Conservation (phyloP, 1,140 invertebrate genomes). For the Palaemon carinicauda region DNA sequence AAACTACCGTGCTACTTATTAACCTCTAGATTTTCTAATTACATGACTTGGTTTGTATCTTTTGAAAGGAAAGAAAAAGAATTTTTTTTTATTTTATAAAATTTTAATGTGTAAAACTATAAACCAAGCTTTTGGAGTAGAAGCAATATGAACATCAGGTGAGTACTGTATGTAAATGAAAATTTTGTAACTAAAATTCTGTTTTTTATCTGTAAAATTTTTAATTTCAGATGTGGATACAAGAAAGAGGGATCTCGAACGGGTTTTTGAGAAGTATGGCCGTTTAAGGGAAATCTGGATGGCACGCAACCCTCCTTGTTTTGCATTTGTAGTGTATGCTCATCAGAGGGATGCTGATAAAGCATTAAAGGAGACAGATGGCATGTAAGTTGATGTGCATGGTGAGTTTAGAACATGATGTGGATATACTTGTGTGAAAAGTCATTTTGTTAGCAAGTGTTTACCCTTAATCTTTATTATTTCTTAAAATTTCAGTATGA, state of each 20-base stretch:
- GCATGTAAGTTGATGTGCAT: constrained; percentile 67
- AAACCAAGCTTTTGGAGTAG: too few species aligned
- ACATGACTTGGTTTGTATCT: too few species aligned
- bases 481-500: constrained; percentile 57
- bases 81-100: too few species aligned
- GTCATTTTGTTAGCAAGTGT: neutral
- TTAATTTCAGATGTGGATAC: constrained; percentile 64
- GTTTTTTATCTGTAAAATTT: neutral
- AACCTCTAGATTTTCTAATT: too few species aligned
- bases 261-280: constrained; percentile 75
- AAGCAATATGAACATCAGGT: too few species aligned
- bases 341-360: constrained; percentile 76
- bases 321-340: constrained; percentile 79
- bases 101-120: too few species aligned
- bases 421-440: neutral
- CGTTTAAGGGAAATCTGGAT: constrained; percentile 76
- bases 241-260: constrained; percentile 69
- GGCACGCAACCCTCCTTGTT: constrained; percentile 74
- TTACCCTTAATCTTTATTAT: neutral
- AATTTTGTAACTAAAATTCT: neutral
- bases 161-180: neutral
- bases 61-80: too few species aligned
- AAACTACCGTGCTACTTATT: too few species aligned
- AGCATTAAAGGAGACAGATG: constrained; percentile 73
- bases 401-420: neutral